phyloP scores from a whole-genome alignment of 2,113 vertebrate genomes.

The Lanius collurio region DNA sequence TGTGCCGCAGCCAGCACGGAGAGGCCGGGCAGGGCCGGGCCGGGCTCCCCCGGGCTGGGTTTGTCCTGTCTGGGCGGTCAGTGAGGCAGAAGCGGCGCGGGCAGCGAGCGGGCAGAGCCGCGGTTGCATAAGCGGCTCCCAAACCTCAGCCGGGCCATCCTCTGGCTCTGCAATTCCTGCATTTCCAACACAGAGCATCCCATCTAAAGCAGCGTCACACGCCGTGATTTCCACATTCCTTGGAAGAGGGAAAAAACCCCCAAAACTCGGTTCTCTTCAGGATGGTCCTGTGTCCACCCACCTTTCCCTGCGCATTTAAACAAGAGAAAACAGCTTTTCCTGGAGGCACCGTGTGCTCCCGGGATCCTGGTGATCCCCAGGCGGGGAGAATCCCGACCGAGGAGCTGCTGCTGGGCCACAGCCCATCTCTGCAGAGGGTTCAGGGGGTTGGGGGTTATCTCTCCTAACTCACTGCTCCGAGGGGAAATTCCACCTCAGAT shows the following conservation, averaged over 20 bases:
- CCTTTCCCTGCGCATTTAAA: neutral
- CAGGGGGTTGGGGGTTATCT: neutral
- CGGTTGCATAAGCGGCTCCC: neutral
- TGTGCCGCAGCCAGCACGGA: neutral
- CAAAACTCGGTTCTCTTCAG: accelerated
- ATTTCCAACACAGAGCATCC: neutral
- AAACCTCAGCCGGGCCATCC: neutral
- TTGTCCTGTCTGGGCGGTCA: neutral
- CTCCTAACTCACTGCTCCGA: neutral
- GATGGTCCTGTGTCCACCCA: accelerated
- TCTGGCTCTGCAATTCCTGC: neutral
- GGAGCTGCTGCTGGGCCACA: neutral
- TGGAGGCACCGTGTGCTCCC: accelerated
- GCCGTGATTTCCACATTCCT: neutral
- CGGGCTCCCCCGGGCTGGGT: neutral
- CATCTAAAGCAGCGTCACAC: neutral
- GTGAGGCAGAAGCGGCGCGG: neutral
- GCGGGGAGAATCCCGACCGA: neutral
- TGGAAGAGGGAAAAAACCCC: neutral
- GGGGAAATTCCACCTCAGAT: neutral
- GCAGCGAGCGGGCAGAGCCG: neutral
- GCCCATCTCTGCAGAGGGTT: neutral
- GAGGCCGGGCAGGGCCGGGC: neutral
- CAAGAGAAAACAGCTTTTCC: neutral
- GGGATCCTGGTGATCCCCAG: neutral